Evolutionary conservation across 2,113 vertebrate genomes (phyloP), one percentile per base, ranked within the genome.

Genomic region (Phrynosoma platyrhinos): DNA sequence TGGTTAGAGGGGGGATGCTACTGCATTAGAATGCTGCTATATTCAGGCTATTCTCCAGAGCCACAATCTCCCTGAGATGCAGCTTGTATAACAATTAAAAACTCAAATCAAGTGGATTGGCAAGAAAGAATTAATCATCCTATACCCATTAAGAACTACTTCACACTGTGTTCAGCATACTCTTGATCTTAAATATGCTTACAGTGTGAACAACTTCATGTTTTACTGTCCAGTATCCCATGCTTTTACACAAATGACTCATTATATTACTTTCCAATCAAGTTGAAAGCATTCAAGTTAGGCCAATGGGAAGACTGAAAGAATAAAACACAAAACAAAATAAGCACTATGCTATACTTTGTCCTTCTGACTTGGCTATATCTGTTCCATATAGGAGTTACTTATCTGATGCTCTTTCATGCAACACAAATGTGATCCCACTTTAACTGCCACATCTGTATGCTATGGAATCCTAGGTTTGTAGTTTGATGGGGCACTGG

Each of bases 271-370:
- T 88, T 85, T 76, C 68, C 75, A 94, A 58, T 86, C 81, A 90
- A 68, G 92, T 71, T 92, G 86, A 85, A 94, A 92, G 92, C 83
- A 64, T 40, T 1, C 62, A 52, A 82, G 13, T 55, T 36, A 90
- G 80, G 9, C 53, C 27, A 58, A 74, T 66, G 30, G 71, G 32
- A 79, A 64, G 74, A 32, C 16, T 87, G 83, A 88, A 64, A 76
- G 82, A 76, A 36, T 89, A 81, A 74, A 92, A 93, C 91, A 93
- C 16, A 88, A 87, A 88, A 0, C 82, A 94, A 80, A 93, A 91
- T 74, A 79, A 52, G 27, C 78, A 91, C 30, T 52, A 86, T 80
- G 1, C 0, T 62, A 53, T 6, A 14, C 10, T 91, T 92, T 66
- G 62, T 20, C 36, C 32, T 82, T 89, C 32, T 90, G 47, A 27